phyloP scores from a whole-genome alignment of 1,140 invertebrate species.

The Hestina assimilis region DNA sequence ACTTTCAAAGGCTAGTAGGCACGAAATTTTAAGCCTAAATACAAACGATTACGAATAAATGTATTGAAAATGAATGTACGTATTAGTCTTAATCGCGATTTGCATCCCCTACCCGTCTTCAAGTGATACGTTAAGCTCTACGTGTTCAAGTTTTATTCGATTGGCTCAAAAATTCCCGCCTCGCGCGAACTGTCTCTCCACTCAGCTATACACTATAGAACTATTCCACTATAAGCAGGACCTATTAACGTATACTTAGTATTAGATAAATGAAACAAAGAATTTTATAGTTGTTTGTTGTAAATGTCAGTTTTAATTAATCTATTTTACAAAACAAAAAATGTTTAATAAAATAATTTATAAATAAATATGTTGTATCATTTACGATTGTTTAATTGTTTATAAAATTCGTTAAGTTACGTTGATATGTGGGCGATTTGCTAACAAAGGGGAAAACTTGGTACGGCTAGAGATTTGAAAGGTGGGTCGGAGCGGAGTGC shows the following conservation, averaged over 20 bases:
- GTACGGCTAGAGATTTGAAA: conserved; percentile 43
- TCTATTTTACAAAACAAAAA: conserved; percentile 74
- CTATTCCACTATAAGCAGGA: conserved; percentile 35
- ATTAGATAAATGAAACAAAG: conserved; percentile 61
- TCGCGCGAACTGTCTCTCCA: conserved; percentile 18
- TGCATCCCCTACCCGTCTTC: conserved; percentile 32
- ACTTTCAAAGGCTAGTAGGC: too few relatives aligned
- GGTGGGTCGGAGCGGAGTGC: conserved; percentile 31
- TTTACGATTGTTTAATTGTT: conserved; percentile 14
- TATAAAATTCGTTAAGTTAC: conserved; percentile 11
- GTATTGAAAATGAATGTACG: conserved; percentile 16
- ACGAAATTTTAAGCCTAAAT: conserved; percentile 10
- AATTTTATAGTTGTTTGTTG: conserved; percentile 77
- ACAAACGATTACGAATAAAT: conserved; percentile 10
- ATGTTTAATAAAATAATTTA: conserved; percentile 78
- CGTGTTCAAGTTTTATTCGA: conserved; percentile 50
- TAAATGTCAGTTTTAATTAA: conserved; percentile 77
- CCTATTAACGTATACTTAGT: conserved; percentile 61
- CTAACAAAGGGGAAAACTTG: conserved; percentile 44
- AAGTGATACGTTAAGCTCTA: conserved; percentile 48
- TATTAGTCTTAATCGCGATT: conserved; percentile 25
- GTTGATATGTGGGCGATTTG: conserved; percentile 26
- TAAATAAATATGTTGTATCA: conserved; percentile 49
- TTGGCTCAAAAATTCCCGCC: conserved; percentile 31
- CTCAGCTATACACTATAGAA: conserved; percentile 40